Conservation (phyloP, 2,888 invertebrate genomes). For the Meloe dianella region DNA sequence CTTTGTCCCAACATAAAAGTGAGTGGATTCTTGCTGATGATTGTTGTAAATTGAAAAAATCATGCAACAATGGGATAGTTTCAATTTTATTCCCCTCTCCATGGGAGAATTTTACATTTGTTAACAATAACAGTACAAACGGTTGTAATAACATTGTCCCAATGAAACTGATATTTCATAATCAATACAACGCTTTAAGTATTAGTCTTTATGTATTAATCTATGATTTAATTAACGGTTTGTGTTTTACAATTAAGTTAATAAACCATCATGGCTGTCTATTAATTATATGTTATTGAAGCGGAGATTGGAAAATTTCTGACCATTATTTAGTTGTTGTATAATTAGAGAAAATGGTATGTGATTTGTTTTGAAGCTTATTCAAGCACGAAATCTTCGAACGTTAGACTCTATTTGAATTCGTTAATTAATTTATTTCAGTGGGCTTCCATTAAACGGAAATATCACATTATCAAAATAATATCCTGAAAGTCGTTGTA, state of each 20-base stretch:
- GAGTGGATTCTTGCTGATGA: slow-evolving; percentile 37
- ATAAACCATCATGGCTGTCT: neutral
- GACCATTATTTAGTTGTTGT: no score
- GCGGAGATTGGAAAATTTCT: no score
- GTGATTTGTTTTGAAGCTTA: no score
- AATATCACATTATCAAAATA: no score
- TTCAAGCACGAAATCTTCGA: no score
- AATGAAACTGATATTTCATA: neutral
- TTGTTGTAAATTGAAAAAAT: slow-evolving; percentile 38
- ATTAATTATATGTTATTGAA: no score
- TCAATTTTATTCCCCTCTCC: neutral
- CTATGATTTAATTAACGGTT: slow-evolving; percentile 7
- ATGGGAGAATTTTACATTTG: neutral
- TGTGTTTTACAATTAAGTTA: neutral
- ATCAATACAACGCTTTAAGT: neutral
- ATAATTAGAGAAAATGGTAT: no score
- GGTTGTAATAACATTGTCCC: slow-evolving; percentile 11
- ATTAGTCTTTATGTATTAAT: slow-evolving; percentile 6
- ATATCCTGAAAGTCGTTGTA: no score
- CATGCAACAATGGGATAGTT: slow-evolving; percentile 19
- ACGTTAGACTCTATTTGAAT: no score
- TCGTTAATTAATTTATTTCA: no score
- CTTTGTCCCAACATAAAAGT: slow-evolving; percentile 43
- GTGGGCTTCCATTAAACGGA: no score
- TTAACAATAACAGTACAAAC: neutral